Base-by-base conservation (phyloP, 2,797 vertebrate species). In the Poliocrania exsul region DNA sequence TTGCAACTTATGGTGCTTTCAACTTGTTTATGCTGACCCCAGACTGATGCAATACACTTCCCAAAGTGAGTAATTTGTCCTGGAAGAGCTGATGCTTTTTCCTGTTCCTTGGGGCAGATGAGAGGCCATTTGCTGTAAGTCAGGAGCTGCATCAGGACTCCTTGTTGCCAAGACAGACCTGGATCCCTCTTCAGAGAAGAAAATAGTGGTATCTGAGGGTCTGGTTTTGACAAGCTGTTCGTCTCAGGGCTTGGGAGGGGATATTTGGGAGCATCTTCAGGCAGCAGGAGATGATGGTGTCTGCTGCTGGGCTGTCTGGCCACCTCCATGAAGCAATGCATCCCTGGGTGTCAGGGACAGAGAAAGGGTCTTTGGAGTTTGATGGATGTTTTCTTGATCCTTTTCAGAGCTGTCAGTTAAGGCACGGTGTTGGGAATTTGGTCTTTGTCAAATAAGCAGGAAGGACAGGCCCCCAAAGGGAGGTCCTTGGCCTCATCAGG, bases 1-100 rank as follows among this genome's bases (percentile, higher is more conserved):
- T 10, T 33, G 40, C n/a, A 25, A 0, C 10, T n/a, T 6, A 0
- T 0, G 6, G 2, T 29, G 86, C 53, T 44, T 9, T 33, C 19
- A 21, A 60, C 58, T 57, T 2, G 0, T 49, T 38, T 25, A 51
- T 23, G 42, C 89, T 64, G 80, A 6, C 73, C 70, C 37, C 73
- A 12, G 51, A 5, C 9, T 2, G 14, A 3, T 16, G 47, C 6
- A 17, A 1, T 19, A 0, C 6, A 1, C 7, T 44, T 35, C 16
- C 46, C 23, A n/a, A 10, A 33, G 56, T 10, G 35, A 37, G 38
- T 65, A 11, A 5, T 15, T 47, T 33, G 8, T 46, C 44, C 33
- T 19, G 10, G 8, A 9, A 49, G 50, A 3, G 40, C 71, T 29
- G 33, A 1, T 26, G 50, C 37, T 53, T 51, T 26, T 26, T 12